Conservation (phyloP, 1,140 invertebrate species). For the Xylocopa sonorina region DNA sequence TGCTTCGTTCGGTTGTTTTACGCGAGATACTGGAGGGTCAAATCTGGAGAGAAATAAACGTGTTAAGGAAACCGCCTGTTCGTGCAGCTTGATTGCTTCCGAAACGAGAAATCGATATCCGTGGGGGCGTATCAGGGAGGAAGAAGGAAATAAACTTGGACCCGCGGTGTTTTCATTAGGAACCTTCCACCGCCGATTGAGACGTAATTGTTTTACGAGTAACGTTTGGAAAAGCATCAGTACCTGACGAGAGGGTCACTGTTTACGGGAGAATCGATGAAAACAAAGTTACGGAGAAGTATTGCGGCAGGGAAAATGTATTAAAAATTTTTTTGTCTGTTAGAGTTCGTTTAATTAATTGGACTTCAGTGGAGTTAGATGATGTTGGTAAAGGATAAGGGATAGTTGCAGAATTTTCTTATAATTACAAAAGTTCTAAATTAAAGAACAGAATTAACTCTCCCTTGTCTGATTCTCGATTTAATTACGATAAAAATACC, state of each 20-base stretch:
- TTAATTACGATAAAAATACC: not conserved
- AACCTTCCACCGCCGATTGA: not conserved
- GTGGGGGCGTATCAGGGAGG: not conserved
- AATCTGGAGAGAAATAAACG: slow-evolving; percentile 39
- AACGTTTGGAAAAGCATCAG: not conserved
- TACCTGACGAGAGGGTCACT: not conserved
- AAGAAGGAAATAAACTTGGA: slow-evolving; percentile 12
- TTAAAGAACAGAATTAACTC: not conserved
- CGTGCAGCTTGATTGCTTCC: slow-evolving; percentile 6
- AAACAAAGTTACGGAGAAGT: not conserved
- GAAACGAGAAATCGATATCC: slow-evolving; percentile 34
- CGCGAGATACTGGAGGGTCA: slow-evolving; percentile 7
- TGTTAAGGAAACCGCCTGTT: slow-evolving; percentile 28
- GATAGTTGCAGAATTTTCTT: too few relatives aligned
- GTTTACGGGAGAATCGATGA: not conserved
- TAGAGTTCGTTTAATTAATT: too few relatives aligned
- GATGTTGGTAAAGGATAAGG: too few relatives aligned
- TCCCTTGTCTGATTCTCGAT: not conserved
- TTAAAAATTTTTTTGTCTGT: not conserved
- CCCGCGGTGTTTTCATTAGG: not conserved
- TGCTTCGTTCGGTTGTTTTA: slow-evolving; percentile 40
- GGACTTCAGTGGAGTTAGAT: too few relatives aligned
- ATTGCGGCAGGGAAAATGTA: too few relatives aligned
- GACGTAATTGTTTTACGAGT: not conserved
- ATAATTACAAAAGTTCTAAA: too few relatives aligned